Base-by-base conservation (phyloP, 1,140 invertebrate genomes). In the Protaetia brevitarsis region DNA sequence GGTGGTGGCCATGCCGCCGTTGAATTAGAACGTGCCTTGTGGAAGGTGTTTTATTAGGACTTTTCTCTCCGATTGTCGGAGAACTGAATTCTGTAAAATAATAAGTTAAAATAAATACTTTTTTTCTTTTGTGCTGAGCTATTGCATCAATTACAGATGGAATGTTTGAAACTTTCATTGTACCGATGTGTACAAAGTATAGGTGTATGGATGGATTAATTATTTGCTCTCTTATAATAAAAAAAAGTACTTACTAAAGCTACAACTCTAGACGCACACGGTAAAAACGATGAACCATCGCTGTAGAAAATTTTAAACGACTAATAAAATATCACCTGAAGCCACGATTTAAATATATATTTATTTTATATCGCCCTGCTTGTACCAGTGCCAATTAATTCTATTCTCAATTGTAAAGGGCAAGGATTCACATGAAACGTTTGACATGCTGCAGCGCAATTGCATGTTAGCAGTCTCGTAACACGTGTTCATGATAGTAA, bases 311-410 rank as follows among this genome's bases (percentile, higher is more conserved):
- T 28, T n/a, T 59, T 29, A 59, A 51, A 51, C 41, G 21, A 23
- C 21, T 51, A 23, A 21, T 23, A 23, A 51, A 51, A 10, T 51
- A 19, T 51, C 19, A 8, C 10, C 19, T 51, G 19, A 51, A 51
- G 21, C 41, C 21, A 23, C 21, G 41, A 7, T 51, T 51, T 51
- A 51, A 23, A 51, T 23, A 19, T n/a, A n/a, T n/a, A n/a, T n/a
- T n/a, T n/a, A n/a, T n/a, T n/a, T n/a, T n/a, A n/a, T 51, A 51
- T 51, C 41, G 41, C 3, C 41, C 41, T 23, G 41, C 11, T 51
- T 51, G 41, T 23, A 51, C 26, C 57, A 19, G 29, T 29, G 57
- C 57, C 57, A 59, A 59, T 59, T 59, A 29, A 59, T 59, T 59
- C 57, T 59, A 59, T 59, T 29, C 30, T 59, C 11, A 27, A 10